These are phyloP conservation scores for Andrena marginata DNA, from an alignment of 2,888 invertebrate genomes.

Conservation along the genomic window DNA sequence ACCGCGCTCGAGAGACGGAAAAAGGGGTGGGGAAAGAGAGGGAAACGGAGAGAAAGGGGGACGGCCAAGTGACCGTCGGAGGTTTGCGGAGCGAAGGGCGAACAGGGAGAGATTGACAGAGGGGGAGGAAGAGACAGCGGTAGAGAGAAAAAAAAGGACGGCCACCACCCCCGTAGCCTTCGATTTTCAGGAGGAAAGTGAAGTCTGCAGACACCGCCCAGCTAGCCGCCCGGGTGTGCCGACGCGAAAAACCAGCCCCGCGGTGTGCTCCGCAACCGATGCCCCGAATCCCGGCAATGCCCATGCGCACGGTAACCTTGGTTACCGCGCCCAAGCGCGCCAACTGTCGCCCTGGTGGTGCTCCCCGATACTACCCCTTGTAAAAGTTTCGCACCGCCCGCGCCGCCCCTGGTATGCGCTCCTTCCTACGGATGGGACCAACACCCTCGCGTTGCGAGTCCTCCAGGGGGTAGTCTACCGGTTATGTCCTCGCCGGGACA, in stretches of 20 bases:
- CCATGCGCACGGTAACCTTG: constrained; percentile 70
- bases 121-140: constrained; percentile 27
- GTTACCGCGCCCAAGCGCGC: constrained; percentile 67
- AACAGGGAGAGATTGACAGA: neutral
- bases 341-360: constrained; percentile 48
- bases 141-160: constrained; percentile 44
- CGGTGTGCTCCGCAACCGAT: constrained; percentile 69
- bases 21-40: constrained; percentile 1
- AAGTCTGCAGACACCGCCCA: constrained; percentile 86
- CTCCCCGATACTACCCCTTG: constrained; percentile 32
- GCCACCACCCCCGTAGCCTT: constrained; percentile 70
- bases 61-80: neutral
- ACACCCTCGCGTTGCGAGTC: constrained; percentile 1
- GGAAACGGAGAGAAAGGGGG: neutral
- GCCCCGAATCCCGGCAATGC: constrained; percentile 59
- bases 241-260: constrained; percentile 80
- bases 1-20: constrained; percentile 16
- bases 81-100: neutral
- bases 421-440: constrained; percentile 13
- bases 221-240: constrained; percentile 84
- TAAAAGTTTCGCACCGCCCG: constrained; percentile 26
- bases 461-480: neutral
- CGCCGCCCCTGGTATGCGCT: neutral
- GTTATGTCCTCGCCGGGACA: constrained; percentile 32
- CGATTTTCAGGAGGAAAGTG: constrained; percentile 80